Base-by-base conservation (phyloP, 2,797 vertebrate species). In the Tympanoctomys barrerae region DNA sequence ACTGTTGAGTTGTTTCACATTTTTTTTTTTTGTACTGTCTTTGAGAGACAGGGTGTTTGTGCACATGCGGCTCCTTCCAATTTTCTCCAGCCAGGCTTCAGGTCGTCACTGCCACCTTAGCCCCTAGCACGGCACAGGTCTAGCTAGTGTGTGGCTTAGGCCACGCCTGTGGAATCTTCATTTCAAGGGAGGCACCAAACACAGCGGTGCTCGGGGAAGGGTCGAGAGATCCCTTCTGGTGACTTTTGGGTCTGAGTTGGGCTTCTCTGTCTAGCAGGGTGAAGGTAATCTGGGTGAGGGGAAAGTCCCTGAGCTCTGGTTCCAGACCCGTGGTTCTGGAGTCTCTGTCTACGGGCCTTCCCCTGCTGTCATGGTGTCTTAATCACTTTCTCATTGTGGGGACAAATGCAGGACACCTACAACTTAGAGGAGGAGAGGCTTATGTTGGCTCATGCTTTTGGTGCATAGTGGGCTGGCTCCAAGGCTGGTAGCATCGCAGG, bases 61-160 rank as follows among this genome's bases (percentile, higher is more conserved):
- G 26, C 7, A 70, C 36, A 33, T 2, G 81, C 3, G 22, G 22
- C 24, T 26, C 78, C 18, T 9, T 39, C 75, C 0, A 0, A 13
- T 33, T 26, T 52, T 66, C 14, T 13, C 22, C 1, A 7, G 22
- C 19, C 46, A 54, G 21, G 39, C 49, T 80, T 49, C 19, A 14
- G 5, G 64, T 14, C 24, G 39, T 77, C 3, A 13, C 13, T 0
- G 87, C 39, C 42, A 19, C 28, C 39, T 4, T 39, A 39, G 39
- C 39, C 11, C 49, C 12, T 59, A 12, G 7, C 49, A 16, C 14
- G 31, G 39, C 2, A 42, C 33, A 85, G 26, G 52, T 82, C 18
- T 49, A n/a, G 75, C 52, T 36, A 26, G 16, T 0, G 54, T 42
- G 62, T 39, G 39, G 57, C 80, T 87, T 31, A 13, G 79, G 22